Evolutionary conservation across 2,797 vertebrate genomes (phyloP).

Genomic region (Rhinogobio ventralis): DNA sequence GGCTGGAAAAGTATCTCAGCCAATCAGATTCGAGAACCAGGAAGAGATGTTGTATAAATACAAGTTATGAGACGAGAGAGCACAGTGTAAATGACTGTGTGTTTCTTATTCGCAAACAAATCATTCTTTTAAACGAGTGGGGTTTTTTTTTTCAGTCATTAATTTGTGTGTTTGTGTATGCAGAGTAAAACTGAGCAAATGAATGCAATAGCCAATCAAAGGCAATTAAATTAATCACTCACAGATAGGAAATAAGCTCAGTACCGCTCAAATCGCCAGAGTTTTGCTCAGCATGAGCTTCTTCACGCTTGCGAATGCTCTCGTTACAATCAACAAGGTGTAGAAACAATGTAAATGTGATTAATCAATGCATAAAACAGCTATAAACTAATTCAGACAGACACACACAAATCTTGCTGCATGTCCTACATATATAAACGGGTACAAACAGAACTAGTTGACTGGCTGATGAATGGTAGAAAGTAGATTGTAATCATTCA

Average conservation of each 20-base stretch:
- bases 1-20: too few relatives aligned
- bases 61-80: too few relatives aligned
- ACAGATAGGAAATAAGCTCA: background rate
- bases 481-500: background rate
- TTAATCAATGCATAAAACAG: background rate
- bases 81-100: too few relatives aligned
- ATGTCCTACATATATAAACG: background rate
- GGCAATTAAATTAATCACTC: background rate
- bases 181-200: background rate
- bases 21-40: too few relatives aligned
- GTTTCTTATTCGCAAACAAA: background rate
- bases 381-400: background rate
- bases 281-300: slow-evolving; percentile 10
- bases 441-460: background rate
- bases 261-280: background rate
- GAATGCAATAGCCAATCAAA: background rate
- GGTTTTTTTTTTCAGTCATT: too few relatives aligned
- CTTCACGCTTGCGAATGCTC: background rate
- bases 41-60: too few relatives aligned
- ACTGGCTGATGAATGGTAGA: background rate
- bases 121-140: background rate
- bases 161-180: background rate
- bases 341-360: background rate
- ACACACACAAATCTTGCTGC: background rate
- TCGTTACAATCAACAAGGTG: background rate